Base-by-base conservation (phyloP, 2,888 invertebrate genomes). In the Platycheirus albimanus region DNA sequence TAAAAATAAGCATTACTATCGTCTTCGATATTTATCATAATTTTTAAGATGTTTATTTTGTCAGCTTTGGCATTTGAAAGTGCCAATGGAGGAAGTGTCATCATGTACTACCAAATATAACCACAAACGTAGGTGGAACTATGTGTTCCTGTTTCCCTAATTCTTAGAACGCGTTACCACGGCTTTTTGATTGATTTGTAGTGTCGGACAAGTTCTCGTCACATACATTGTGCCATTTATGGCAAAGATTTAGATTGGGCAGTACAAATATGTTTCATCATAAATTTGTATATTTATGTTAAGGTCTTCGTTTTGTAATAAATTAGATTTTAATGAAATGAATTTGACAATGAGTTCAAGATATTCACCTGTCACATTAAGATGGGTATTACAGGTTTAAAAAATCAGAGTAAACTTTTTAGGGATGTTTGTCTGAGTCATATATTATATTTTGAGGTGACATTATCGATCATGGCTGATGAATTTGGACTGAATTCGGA, bases 1-100 rank as follows among this genome's bases (percentile, higher is more conserved):
- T 80, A 80, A 69, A 74, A 80, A 80, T 80, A 80, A 49, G 13
- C 28, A 67, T 61, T 76, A 76, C 66, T n/a, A n/a, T 63, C 67
- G 66, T 63, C 54, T 54, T 41, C 30, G 61, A 47, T 52, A 64
- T 70, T 58, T 64, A 63, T 33, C 41, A 15, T 41, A 47, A 63
- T 17, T 43, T n/a, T 61, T 47, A 19, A 66, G 61, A 61, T 76
- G 58, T 76, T 66, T 75, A 45, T 61, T 52, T 52, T 15, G 13
- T 15, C n/a, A 41, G 67, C 20, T 56, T 38, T 69, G 66, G 70
- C 61, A 71, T 71, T 61, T 45, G 30, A n/a, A 75, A 70, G 38
- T 64, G 69, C 69, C 33, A 71, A 71, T 71, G 28, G 77, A 78
- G 64, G 64, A 78, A 78, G 56, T 78, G 15, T 17, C 38, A 33